Conservation (phyloP, 2,888 invertebrate genomes). For the Anodontia alba region DNA sequence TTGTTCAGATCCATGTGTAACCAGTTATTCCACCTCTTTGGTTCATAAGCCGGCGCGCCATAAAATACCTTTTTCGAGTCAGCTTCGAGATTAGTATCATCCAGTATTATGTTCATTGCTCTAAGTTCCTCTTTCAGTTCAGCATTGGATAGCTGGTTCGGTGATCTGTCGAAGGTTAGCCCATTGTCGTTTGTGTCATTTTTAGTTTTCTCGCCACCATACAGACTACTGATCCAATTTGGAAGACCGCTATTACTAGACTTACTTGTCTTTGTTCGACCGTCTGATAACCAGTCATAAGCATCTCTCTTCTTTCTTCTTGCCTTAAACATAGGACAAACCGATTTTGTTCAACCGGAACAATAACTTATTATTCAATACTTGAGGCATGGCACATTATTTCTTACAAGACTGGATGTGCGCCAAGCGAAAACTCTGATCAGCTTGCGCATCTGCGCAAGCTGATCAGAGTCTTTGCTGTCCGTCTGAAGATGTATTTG, state of each 20-base stretch:
- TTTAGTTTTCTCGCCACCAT: not conserved
- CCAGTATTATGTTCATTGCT: not conserved
- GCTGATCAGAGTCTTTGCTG: too few relatives aligned
- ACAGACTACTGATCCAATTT: not conserved
- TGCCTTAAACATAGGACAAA: not conserved
- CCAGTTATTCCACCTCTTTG: slow-evolving; percentile 35
- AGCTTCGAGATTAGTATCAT: not conserved
- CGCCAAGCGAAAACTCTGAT: too few relatives aligned
- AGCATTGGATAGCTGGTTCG: not conserved
- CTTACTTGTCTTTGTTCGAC: not conserved
- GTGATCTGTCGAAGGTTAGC: not conserved
- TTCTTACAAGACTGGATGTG: too few relatives aligned
- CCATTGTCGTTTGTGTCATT: not conserved
- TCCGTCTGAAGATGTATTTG: too few relatives aligned
- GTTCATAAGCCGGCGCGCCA: slow-evolving; percentile 21
- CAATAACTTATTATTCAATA: too few relatives aligned
- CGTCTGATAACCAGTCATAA: not conserved
- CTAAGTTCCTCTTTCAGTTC: not conserved
- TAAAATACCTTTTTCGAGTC: not conserved
- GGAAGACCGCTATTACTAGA: not conserved
- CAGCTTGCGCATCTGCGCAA: too few relatives aligned
- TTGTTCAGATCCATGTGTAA: slow-evolving; percentile 31
- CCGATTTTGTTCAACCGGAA: too few relatives aligned
- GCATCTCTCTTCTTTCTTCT: not conserved
- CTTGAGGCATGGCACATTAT: too few relatives aligned